These are phyloP conservation scores for Polia nebulosa DNA, from an alignment of 2,888 invertebrate genomes.

Conservation along the genomic window DNA sequence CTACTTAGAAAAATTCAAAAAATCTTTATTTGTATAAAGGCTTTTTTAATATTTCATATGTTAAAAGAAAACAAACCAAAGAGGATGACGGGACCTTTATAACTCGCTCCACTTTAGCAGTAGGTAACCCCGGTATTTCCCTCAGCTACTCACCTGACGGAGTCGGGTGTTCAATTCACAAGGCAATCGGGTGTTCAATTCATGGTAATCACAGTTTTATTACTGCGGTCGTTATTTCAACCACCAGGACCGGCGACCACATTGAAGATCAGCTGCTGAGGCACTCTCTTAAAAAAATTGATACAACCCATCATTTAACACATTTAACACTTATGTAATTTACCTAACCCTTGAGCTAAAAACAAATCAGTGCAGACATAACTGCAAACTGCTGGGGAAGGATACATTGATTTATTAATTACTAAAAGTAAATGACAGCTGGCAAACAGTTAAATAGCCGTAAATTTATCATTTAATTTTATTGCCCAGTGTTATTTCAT, in stretches of 20 bases:
- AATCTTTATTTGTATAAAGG: not conserved
- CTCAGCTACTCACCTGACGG: constrained; percentile 20
- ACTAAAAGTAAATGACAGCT: no score
- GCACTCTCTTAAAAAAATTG: constrained; percentile 2
- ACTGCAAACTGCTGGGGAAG: not conserved
- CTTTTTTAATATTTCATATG: not conserved
- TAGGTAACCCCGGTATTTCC: no score
- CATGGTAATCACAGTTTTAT: not conserved
- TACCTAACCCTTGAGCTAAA: not conserved
- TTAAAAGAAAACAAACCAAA: not conserved
- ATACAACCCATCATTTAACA: not conserved
- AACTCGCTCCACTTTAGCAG: not conserved
- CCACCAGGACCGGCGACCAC: not conserved
- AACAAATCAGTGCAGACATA: not conserved
- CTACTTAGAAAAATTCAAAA: no score
- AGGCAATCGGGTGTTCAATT: not conserved
- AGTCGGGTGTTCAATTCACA: not conserved
- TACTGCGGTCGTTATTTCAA: not conserved
- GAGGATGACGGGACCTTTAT: not conserved
- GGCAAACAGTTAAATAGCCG: no score
- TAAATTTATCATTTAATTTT: no score
- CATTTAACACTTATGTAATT: no score
- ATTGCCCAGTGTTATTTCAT: no score
- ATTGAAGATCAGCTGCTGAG: not conserved
- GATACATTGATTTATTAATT: no score